These are phyloP conservation scores for Leptobrachium leishanense DNA, from an alignment of 2,113 vertebrate genomes.

Conservation along the genomic window DNA sequence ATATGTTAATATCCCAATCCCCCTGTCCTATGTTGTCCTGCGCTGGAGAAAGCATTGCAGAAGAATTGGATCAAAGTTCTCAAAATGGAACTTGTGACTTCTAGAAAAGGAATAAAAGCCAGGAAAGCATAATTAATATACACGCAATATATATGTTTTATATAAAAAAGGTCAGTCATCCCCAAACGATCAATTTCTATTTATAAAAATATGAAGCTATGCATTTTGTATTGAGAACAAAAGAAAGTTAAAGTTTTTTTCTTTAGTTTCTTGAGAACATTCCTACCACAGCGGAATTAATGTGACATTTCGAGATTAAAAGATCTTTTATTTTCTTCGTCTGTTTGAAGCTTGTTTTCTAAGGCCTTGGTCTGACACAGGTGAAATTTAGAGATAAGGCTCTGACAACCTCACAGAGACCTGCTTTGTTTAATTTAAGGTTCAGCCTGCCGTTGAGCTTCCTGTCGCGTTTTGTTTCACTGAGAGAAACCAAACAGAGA, in stretches of 20 bases:
- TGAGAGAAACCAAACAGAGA: neutral
- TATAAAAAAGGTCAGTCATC: no score
- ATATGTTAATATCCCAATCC: no score
- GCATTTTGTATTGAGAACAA: neutral
- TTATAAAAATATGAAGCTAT: no score
- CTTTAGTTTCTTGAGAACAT: neutral
- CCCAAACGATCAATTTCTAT: no score
- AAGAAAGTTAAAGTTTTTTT: neutral
- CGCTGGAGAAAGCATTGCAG: no score
- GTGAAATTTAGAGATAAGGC: slow-evolving; percentile 34
- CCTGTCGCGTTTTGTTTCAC: slow-evolving; percentile 20
- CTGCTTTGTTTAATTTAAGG: slow-evolving; percentile 22
- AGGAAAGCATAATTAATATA: no score
- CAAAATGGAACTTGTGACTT: no score
- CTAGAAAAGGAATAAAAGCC: no score
- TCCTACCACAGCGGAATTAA: neutral
- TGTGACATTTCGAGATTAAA: slow-evolving; percentile 16
- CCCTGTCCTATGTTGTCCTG: no score
- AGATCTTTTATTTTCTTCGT: slow-evolving; percentile 12
- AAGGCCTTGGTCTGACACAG: slow-evolving; percentile 17
- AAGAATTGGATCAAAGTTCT: no score
- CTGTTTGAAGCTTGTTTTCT: slow-evolving; percentile 19
- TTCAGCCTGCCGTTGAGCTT: slow-evolving; percentile 4
- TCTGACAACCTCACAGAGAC: slow-evolving; percentile 17
- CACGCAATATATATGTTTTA: no score